phyloP scores from a whole-genome alignment of 1,140 invertebrate genomes.

The Lepidurus apus region DNA sequence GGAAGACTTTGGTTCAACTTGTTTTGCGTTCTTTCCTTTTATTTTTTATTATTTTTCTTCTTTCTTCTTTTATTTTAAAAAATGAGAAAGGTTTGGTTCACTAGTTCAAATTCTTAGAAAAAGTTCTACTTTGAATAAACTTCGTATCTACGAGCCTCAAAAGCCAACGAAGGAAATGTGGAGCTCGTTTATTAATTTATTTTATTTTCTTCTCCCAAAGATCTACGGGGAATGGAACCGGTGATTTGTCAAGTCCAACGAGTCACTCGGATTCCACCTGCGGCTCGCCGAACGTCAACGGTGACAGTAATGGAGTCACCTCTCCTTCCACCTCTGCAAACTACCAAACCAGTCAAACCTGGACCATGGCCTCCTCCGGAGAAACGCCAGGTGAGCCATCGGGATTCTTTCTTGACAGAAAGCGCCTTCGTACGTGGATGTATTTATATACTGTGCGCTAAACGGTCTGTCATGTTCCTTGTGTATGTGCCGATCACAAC shows the following conservation, averaged over 20 bases:
- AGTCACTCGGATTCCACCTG: constrained; percentile 37
- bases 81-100: too few species aligned
- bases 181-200: background rate
- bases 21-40: too few species aligned
- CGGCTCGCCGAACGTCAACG: constrained; percentile 32
- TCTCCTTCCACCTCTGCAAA: background rate
- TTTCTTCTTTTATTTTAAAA: too few species aligned
- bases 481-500: too few species aligned
- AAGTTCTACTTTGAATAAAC: too few species aligned
- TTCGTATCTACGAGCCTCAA: too few species aligned
- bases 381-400: background rate
- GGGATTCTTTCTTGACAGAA: background rate
- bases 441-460: too few species aligned
- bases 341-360: background rate
- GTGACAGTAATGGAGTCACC: constrained; percentile 35
- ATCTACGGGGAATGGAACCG: constrained; percentile 21
- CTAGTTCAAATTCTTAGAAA: too few species aligned
- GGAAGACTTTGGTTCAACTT: too few species aligned
- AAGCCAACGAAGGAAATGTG: background rate
- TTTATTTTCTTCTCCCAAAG: background rate
- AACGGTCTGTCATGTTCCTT: too few species aligned
- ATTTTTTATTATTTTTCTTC: too few species aligned
- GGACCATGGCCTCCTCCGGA: background rate
- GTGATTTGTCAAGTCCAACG: constrained; percentile 39
- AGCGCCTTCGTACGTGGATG: too few species aligned